Percentiles rank a stretch among this genome's conserved stretches.
phyloP scores from a whole-genome alignment of 2,888 invertebrate species.

The Aphodius granarius region DNA sequence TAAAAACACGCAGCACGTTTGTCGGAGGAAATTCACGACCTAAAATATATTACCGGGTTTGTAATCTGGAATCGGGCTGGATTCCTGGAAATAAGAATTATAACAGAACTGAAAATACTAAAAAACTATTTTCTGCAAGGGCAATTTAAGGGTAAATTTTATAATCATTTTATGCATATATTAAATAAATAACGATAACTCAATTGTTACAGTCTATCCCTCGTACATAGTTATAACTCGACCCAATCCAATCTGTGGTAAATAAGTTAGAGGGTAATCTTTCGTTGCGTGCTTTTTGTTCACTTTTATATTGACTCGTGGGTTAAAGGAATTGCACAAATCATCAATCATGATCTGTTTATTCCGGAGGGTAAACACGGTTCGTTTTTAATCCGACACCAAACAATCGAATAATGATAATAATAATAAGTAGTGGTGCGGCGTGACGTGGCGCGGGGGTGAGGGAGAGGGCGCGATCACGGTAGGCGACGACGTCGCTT shows the following conservation, averaged over 20 bases:
- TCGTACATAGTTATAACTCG: no score
- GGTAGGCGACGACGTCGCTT: constrained; percentile 31
- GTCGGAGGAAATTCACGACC: constrained; percentile 16
- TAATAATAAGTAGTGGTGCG: constrained; percentile 23
- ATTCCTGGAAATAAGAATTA: not conserved
- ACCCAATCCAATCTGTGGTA: not conserved
- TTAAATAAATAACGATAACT: no score
- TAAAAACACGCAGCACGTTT: constrained; percentile 18
- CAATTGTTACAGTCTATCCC: no score
- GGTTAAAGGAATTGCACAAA: constrained; percentile 31
- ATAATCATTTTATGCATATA: no score
- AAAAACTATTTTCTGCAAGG: no score
- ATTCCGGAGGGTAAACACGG: constrained; percentile 23
- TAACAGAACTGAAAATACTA: not conserved
- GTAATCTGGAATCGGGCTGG: not conserved
- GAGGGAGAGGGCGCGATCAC: not conserved
- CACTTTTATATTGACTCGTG: not conserved
- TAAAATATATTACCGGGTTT: not conserved
- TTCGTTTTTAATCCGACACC: constrained; percentile 33
- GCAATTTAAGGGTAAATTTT: no score
- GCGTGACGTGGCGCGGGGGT: constrained; percentile 5
- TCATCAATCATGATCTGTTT: constrained; percentile 37
- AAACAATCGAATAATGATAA: constrained; percentile 36
- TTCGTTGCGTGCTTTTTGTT: not conserved
- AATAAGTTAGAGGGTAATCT: not conserved